Percentiles rank a stretch among this genome's conserved stretches.
Conservation (phyloP, 2,797 vertebrate species). For the Gambusia yucatana region DNA sequence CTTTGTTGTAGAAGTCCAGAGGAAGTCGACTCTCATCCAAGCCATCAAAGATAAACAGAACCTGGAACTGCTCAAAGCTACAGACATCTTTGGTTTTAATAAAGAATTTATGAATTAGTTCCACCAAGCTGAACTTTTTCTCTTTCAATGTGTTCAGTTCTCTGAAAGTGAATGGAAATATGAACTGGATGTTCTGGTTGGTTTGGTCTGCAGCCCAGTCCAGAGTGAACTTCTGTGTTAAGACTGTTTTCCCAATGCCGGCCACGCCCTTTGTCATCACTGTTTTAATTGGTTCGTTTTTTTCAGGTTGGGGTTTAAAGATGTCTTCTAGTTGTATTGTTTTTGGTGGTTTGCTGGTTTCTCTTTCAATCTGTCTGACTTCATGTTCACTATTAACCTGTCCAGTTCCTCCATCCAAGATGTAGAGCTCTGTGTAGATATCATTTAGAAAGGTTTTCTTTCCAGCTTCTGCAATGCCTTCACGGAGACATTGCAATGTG, state of each 20-base stretch:
- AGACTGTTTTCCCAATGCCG: not conserved
- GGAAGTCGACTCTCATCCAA: not conserved
- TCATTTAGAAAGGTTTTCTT: not conserved
- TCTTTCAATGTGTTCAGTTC: not conserved
- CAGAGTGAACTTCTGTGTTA: not conserved
- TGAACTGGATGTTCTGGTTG: not conserved
- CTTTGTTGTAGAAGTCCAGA: not conserved
- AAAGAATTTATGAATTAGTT: not conserved
- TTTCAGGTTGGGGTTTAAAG: not conserved
- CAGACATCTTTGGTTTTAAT: not conserved
- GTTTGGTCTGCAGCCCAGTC: not conserved
- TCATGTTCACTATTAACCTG: not conserved
- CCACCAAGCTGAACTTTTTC: not conserved
- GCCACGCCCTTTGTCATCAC: not conserved
- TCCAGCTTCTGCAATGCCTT: not conserved
- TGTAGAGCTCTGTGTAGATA: slow-evolving; percentile 1
- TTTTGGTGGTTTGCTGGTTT: not conserved
- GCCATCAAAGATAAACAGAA: not conserved
- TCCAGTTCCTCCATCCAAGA: not conserved
- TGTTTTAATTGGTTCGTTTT: not conserved
- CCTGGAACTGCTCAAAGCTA: not conserved
- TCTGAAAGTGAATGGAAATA: not conserved
- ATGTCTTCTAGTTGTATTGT: not conserved
- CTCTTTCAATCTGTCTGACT: not conserved
- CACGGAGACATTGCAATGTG: not conserved